A percentile compares a stretch with the other conserved stretches of the same genome.
Conservation (phyloP, 2,888 invertebrate genomes). For the Spodoptera picta region DNA sequence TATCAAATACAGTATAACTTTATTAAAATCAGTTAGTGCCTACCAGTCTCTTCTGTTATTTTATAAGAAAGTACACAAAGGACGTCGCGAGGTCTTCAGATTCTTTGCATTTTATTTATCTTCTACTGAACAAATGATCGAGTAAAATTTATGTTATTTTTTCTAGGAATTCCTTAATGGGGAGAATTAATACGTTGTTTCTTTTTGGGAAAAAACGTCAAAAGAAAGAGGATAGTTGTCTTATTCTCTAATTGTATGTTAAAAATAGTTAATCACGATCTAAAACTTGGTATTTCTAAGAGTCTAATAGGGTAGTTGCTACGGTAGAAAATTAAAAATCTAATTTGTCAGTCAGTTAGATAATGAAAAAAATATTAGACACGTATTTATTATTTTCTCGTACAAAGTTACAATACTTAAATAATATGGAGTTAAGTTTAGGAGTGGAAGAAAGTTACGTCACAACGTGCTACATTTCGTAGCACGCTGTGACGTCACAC, state of each 20-base stretch:
- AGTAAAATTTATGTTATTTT: constrained; percentile 5
- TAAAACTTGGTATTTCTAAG: too few relatives aligned
- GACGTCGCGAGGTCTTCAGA: constrained; percentile 9
- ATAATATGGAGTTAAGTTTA: too few relatives aligned
- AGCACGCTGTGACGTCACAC: too few relatives aligned
- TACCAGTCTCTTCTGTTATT: constrained; percentile 7
- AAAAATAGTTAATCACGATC: neutral
- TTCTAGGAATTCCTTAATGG: constrained; percentile 3
- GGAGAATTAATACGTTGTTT: constrained; percentile 7
- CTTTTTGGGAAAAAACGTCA: neutral
- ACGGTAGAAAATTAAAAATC: too few relatives aligned
- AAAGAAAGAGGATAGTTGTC: too few relatives aligned
- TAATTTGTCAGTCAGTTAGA: too few relatives aligned
- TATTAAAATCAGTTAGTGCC: constrained; percentile 5
- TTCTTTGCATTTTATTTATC: constrained; percentile 16
- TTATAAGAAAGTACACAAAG: constrained; percentile 9
- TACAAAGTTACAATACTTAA: too few relatives aligned
- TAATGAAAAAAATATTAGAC: too few relatives aligned
- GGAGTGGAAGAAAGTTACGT: too few relatives aligned
- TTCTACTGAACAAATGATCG: constrained; percentile 21
- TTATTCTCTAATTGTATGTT: constrained; percentile 1
- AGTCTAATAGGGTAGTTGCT: too few relatives aligned
- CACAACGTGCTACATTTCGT: too few relatives aligned
- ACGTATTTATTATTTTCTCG: too few relatives aligned
- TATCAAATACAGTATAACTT: neutral